Base-by-base conservation (phyloP, 2,888 invertebrate genomes). In the Aleiodes leptofemur region DNA sequence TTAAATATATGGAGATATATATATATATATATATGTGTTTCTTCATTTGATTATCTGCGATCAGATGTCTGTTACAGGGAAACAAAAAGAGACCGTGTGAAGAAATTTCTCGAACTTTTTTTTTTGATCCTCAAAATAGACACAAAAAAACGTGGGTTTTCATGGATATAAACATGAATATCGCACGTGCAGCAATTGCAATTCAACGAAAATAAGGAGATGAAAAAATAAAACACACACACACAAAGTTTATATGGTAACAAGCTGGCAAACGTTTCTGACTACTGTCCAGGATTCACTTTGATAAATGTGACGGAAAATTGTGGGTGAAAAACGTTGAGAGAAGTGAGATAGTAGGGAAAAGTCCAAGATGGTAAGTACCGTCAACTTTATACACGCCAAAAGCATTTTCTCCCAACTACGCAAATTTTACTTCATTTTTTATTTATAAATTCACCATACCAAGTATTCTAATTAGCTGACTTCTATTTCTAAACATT, bases 291-390 rank as follows among this genome's bases (percentile, higher is more conserved):
- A 78, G 82, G 81, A 43, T 43, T 43, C 9, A 11, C 43, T 43
- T 82, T 88, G 89, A 89, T 88, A 86, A 87, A 88, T 88, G 89
- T 87, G 88, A 88, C 87, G 88, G 89, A 88, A 89, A 89, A 88
- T 88, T 87, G 87, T 85, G 85, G 74, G 57, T 57, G 57, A 57
- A 77, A 77, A 74, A 76, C 77, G 64, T 34, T 64, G 76, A 57
- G 53, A 68, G 51, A 16, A 51, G 69, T 61, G 66, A 64, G 16
- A 34, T 55, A 69, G 71, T 57, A 69, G 64, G 69, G 74, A 59
- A 74, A 77, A 72, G 69, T 68, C 71, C 51, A 79, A 77, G 72
- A 78, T 73, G 71, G 69, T 77, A 76, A 73, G 78, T 76, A 70
- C 66, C 64, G 69, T 69, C 69, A 72, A 78, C 72, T 64, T 72